phyloP scores from a whole-genome alignment of 2,113 vertebrate genomes.

The Steatornis caripensis region DNA sequence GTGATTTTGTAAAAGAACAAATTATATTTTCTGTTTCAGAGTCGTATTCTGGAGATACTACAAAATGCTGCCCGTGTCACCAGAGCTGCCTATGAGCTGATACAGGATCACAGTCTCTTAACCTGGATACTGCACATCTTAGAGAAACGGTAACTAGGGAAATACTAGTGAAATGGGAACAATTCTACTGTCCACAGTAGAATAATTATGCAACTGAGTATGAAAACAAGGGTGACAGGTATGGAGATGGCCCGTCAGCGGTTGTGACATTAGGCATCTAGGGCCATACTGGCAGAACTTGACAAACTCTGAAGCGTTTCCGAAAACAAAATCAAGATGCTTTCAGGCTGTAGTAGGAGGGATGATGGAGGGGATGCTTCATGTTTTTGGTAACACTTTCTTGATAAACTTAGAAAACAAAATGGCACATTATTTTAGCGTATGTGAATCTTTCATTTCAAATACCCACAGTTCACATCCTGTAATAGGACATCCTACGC shows the following conservation, averaged over 20 bases:
- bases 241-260: accelerated
- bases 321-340: neutral
- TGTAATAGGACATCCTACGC: neutral
- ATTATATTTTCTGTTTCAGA: slow-evolving; percentile 63
- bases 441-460: neutral
- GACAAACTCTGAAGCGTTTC: neutral
- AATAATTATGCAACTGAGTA: neutral
- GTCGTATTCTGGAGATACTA: slow-evolving; percentile 82
- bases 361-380: neutral
- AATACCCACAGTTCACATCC: neutral
- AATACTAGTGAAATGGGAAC: neutral
- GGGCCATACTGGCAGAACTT: neutral
- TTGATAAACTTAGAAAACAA: neutral
- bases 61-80: slow-evolving; percentile 74
- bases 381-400: neutral
- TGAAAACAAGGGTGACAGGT: neutral
- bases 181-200: neutral
- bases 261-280: neutral
- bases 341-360: neutral
- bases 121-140: slow-evolving; percentile 83
- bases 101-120: slow-evolving; percentile 83
- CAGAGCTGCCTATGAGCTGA: slow-evolving; percentile 85
- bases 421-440: neutral
- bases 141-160: slow-evolving; percentile 76
- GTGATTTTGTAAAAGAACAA: neutral